Conservation (phyloP, 1,140 invertebrate species). For the Zaprionus lachaisei region DNA sequence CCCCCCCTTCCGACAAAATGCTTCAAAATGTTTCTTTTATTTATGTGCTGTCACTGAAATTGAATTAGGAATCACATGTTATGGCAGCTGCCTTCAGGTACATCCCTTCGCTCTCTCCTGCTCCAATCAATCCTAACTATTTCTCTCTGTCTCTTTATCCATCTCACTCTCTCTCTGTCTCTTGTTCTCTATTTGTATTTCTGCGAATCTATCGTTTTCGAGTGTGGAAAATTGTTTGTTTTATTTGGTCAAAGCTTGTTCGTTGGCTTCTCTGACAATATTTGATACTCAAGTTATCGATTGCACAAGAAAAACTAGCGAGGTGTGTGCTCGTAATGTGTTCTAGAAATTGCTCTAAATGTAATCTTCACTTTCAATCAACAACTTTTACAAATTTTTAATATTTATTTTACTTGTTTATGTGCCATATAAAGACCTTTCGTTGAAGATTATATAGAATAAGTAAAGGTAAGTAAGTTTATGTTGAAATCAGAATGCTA, state of each 20-base stretch:
- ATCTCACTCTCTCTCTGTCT: background rate
- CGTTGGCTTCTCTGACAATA: constrained; percentile 3
- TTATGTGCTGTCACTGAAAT: constrained; percentile 79
- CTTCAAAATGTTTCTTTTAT: constrained; percentile 77
- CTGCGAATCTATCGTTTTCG: background rate
- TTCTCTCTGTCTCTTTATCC: background rate
- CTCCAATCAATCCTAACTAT: background rate
- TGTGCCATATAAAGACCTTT: background rate
- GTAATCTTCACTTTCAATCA: background rate
- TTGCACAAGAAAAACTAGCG: background rate
- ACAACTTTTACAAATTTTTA: too few species aligned
- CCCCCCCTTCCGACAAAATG: too few species aligned
- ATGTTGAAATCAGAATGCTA: background rate
- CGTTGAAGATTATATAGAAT: background rate
- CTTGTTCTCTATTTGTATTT: background rate
- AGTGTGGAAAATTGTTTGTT: constrained; percentile 7
- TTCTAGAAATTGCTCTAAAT: background rate
- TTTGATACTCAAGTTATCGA: constrained; percentile 5
- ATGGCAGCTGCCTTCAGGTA: constrained; percentile 45
- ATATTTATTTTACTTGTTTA: too few species aligned
- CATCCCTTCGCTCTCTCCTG: background rate
- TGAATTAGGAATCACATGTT: constrained; percentile 79
- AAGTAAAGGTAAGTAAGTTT: background rate
- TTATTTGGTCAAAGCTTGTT: background rate
- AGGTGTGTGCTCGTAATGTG: background rate